Conservation (phyloP, 2,797 vertebrate genomes). For the Danio aesculapii region DNA sequence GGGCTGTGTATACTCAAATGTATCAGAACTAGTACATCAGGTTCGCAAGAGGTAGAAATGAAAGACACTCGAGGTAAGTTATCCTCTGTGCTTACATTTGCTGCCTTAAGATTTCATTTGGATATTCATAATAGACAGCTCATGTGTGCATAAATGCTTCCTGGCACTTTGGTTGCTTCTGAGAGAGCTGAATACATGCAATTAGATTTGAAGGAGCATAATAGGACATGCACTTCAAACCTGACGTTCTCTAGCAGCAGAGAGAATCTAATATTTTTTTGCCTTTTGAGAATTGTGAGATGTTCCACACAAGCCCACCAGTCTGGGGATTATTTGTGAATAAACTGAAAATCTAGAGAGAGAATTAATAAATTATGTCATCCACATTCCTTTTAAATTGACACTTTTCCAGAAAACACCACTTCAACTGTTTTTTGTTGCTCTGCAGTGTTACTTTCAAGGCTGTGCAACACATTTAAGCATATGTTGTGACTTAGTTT, state of each 20-base stretch:
- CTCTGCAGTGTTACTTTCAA: neutral
- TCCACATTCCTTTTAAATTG: conserved; percentile 16
- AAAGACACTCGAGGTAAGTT: conserved; percentile 7
- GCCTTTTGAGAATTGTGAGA: conserved; percentile 8
- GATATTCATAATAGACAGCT: conserved; percentile 13
- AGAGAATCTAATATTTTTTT: conserved; percentile 24
- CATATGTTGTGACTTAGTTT: too few relatives aligned
- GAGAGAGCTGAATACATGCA: conserved; percentile 27
- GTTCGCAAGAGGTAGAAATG: neutral
- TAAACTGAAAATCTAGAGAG: conserved; percentile 38
- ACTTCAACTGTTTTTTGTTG: neutral
- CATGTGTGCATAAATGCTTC: conserved; percentile 17
- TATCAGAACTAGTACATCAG: conserved; percentile 10
- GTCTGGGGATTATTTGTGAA: conserved; percentile 20
- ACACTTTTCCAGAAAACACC: conserved; percentile 24
- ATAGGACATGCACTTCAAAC: conserved; percentile 11
- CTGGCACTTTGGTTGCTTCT: neutral
- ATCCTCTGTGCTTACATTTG: conserved; percentile 17
- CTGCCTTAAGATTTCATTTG: conserved; percentile 21
- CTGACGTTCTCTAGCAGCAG: conserved; percentile 6
- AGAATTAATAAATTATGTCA: conserved; percentile 34
- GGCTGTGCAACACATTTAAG: neutral
- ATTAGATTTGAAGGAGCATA: conserved; percentile 39
- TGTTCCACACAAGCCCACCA: neutral
- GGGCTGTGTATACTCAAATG: neutral